These are phyloP conservation scores for Drosophila formosana DNA, from an alignment of 2,888 invertebrate species.

Conservation along the genomic window DNA sequence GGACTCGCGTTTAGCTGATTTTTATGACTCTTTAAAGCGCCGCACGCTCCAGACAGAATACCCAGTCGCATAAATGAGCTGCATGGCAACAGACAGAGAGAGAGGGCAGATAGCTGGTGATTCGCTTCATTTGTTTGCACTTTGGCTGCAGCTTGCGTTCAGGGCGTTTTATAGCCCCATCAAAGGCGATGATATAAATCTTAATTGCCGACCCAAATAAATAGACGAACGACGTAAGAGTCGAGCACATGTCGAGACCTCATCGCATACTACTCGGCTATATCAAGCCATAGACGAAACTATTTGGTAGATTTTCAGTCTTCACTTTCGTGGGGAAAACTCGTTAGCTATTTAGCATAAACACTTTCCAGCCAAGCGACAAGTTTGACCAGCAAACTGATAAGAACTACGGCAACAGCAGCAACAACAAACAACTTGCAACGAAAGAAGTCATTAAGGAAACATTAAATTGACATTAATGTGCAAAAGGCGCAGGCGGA, in stretches of 20 bases:
- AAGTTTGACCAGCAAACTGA: constrained; percentile 76
- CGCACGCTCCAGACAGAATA: constrained; percentile 62
- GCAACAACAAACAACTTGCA: constrained; percentile 61
- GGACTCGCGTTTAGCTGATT: constrained; percentile 64
- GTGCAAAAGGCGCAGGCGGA: constrained; percentile 37
- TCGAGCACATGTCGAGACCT: constrained; percentile 47
- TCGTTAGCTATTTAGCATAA: constrained; percentile 81
- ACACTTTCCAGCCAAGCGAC: constrained; percentile 75
- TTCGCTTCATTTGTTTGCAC: constrained; percentile 60
- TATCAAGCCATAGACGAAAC: constrained; percentile 32
- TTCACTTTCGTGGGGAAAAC: constrained; percentile 67
- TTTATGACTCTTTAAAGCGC: constrained; percentile 75
- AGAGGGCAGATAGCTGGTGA: constrained; percentile 20
- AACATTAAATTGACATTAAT: constrained; percentile 84
- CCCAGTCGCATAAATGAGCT: constrained; percentile 66
- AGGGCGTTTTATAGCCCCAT: constrained; percentile 77
- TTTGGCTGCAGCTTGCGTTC: constrained; percentile 56
- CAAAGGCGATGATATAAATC: constrained; percentile 80
- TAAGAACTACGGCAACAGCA: constrained; percentile 58
- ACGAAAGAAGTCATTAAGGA: constrained; percentile 82
- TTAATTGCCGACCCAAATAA: constrained; percentile 83
- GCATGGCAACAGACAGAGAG: constrained; percentile 10
- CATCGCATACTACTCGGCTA: constrained; percentile 1
- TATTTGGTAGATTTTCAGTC: constrained; percentile 18
- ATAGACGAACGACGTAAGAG: constrained; percentile 62